These are phyloP conservation scores for Phengaris arion DNA, from an alignment of 2,888 invertebrate species.

Conservation along the genomic window DNA sequence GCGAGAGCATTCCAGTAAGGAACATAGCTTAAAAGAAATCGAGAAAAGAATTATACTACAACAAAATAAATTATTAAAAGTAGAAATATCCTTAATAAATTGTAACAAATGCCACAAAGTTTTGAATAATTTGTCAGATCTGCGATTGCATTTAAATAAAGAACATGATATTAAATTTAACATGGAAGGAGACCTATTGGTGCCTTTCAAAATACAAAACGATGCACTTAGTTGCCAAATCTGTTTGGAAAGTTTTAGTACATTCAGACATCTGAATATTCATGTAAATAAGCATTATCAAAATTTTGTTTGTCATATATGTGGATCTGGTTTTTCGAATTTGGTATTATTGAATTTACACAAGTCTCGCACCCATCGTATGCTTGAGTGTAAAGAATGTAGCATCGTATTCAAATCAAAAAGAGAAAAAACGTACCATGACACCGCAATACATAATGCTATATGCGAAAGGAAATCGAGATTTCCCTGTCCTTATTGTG, in stretches of 20 bases:
- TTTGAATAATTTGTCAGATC: conserved; percentile 43
- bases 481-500: conserved; percentile 58
- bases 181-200: conserved; percentile 52
- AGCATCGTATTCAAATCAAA: conserved; percentile 47
- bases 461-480: conserved; percentile 50
- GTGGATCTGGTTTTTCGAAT: conserved; percentile 64
- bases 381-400: conserved; percentile 52
- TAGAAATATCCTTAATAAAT: conserved; percentile 56
- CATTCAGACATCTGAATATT: conserved; percentile 61
- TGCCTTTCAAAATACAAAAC: conserved; percentile 60
- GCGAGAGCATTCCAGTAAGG: conserved; percentile 49
- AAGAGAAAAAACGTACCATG: conserved; percentile 48
- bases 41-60: conserved; percentile 62
- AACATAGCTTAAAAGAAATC: conserved; percentile 54
- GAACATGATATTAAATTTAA: conserved; percentile 50
- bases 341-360: conserved; percentile 63
- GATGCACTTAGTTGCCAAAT: conserved; percentile 56
- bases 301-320: conserved; percentile 65
- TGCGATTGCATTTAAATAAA: conserved; percentile 51
- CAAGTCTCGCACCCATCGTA: conserved; percentile 54
- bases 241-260: conserved; percentile 52
- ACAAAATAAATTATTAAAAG: conserved; percentile 63
- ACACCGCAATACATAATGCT: conserved; percentile 44
- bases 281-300: conserved; percentile 69
- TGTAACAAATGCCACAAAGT: conserved; percentile 55